Percentiles rank a stretch among this genome's conserved stretches.
These are phyloP conservation scores for Noctua janthe DNA, from an alignment of 2,888 invertebrate species.

Conservation along the genomic window DNA sequence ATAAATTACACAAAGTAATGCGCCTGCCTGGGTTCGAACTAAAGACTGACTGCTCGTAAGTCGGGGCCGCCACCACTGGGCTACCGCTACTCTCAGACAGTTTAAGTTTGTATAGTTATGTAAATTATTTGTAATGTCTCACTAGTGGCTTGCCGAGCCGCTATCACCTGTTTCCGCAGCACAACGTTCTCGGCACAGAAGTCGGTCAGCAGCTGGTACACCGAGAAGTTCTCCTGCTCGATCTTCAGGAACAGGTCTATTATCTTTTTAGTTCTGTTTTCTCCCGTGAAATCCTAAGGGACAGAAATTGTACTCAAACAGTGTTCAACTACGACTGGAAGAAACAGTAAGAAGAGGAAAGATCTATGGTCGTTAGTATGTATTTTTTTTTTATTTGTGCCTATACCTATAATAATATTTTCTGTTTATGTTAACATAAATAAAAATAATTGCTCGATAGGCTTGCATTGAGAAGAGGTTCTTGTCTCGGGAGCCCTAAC, in stretches of 20 bases:
- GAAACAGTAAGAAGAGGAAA: not conserved
- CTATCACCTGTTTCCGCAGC: constrained; percentile 68
- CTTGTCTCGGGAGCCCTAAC: too few relatives aligned
- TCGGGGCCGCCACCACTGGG: too few relatives aligned
- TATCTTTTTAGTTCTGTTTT: constrained; percentile 88
- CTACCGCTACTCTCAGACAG: too few relatives aligned
- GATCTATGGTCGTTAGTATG: too few relatives aligned
- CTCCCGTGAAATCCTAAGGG: constrained; percentile 85
- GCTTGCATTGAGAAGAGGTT: not conserved
- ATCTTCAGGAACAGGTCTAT: constrained; percentile 91
- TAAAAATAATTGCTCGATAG: not conserved
- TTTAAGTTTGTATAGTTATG: too few relatives aligned
- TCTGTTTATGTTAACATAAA: too few relatives aligned
- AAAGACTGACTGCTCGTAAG: too few relatives aligned
- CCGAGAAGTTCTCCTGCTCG: constrained; percentile 94
- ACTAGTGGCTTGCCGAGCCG: constrained; percentile 74
- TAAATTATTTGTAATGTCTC: constrained; percentile 23
- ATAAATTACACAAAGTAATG: too few relatives aligned
- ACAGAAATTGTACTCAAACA: not conserved
- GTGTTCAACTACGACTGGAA: not conserved
- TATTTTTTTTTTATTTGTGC: too few relatives aligned
- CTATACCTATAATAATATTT: too few relatives aligned
- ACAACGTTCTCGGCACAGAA: constrained; percentile 82
- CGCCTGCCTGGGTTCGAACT: too few relatives aligned
- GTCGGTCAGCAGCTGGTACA: constrained; percentile 93